These are phyloP conservation scores for Ivindomyrus marchei DNA, from an alignment of 2,113 vertebrate genomes.

Conservation along the genomic window DNA sequence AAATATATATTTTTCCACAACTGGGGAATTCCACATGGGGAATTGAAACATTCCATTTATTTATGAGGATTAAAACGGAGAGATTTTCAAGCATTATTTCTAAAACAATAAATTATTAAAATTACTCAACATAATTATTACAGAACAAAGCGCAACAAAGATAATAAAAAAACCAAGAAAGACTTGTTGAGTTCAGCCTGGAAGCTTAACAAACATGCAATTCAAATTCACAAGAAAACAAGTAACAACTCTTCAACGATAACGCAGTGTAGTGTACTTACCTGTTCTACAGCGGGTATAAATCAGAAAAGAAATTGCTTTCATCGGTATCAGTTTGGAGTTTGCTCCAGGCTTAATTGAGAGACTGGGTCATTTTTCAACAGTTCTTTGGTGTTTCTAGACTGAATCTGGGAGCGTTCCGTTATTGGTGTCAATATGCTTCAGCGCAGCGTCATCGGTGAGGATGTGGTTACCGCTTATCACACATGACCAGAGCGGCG, in stretches of 20 bases:
- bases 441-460: constrained; percentile 6
- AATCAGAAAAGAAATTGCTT: not conserved
- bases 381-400: not conserved
- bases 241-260: not conserved
- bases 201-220: not conserved
- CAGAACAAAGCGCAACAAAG: not conserved
- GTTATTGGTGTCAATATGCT: not conserved
- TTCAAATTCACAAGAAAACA: not conserved
- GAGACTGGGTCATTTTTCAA: not conserved
- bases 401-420: not conserved
- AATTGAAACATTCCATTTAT: not conserved
- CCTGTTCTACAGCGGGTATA: not conserved
- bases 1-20: not conserved
- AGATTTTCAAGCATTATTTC: not conserved
- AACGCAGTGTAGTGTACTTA: not conserved
- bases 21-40: not conserved
- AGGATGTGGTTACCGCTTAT: constrained; percentile 22
- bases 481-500: not conserved
- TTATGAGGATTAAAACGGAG: not conserved
- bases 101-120: not conserved
- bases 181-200: not conserved
- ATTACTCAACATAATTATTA: not conserved
- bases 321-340: not conserved
- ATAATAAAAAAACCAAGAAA: not conserved
- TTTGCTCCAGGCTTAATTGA: not conserved